phyloP scores from a whole-genome alignment of 1,140 invertebrate species.

The Musca vetustissima region DNA sequence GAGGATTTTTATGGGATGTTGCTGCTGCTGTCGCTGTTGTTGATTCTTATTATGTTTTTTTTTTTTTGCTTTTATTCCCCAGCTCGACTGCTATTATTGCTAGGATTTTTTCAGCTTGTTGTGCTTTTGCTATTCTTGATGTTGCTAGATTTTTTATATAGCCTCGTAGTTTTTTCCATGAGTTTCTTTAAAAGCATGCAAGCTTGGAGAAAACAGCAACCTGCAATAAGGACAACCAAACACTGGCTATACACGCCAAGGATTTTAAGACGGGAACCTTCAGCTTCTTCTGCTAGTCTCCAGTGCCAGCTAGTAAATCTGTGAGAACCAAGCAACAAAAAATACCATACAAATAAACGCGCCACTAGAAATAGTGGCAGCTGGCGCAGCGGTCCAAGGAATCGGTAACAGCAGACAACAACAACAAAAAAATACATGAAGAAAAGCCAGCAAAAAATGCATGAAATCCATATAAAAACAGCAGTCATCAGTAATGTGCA shows the following conservation, averaged over 20 bases:
- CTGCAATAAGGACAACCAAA: too few species aligned
- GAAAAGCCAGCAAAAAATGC: conserved; percentile 3
- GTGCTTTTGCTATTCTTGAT: conserved; percentile 2
- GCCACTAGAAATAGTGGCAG: too few species aligned
- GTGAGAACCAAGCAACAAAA: too few species aligned
- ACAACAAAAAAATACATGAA: too few species aligned
- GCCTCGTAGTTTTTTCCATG: conserved; percentile 29
- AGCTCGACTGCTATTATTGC: conserved; percentile 13
- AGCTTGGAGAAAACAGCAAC: background rate
- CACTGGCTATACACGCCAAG: background rate
- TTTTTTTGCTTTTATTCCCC: conserved; percentile 18
- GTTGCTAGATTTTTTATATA: conserved; percentile 26
- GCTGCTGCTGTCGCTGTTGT: conserved; percentile 6
- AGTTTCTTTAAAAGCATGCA: background rate
- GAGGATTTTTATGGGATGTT: conserved; percentile 21
- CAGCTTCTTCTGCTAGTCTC: background rate
- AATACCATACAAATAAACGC: too few species aligned
- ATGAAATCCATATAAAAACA: background rate
- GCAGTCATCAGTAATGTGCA: conserved; percentile 16
- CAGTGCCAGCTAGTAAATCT: too few species aligned
- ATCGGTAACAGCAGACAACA: background rate
- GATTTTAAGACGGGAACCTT: conserved; percentile 18
- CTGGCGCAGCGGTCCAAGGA: too few species aligned
- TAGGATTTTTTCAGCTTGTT: background rate
- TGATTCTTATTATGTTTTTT: conserved; percentile 18